Evolutionary conservation across 2,113 vertebrate genomes (phyloP), one percentile per base, ranked within the genome.

Genomic region (Pterophyllum scalare): DNA sequence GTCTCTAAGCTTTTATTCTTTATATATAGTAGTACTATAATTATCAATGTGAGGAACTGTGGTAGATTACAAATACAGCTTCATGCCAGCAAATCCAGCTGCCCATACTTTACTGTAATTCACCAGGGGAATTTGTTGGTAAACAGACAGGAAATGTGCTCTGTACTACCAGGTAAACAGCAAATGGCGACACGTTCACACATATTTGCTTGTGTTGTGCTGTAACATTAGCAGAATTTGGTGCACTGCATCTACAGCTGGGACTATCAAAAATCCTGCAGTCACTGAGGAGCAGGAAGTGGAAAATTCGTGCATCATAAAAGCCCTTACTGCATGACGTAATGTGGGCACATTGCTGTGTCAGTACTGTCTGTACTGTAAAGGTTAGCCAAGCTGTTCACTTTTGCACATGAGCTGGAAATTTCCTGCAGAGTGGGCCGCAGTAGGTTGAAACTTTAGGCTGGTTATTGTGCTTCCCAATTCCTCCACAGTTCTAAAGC

Each of bases 211-310:
- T 70, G 24, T 70, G 10, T 52, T 72, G 24, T 31, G 24, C 26
- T 70, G 65, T 52, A 70, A 70, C 43, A 72, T 72, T 72, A 72
- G 40, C 46, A 20, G 28, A 72, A 43, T 72, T 46, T 46, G 52
- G 65, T 72, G 65, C 10, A 31, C 17, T 52, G 43, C 1, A 7
- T 31, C 65, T 72, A 72, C 26, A 72, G 43, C 65, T 72, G 65
- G 43, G 24, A 72, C 43, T 72, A 72, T 72, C 65, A 72, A 13
- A 52, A 72, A 72, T 72, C 65, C 43, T 52, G 65, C 43, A 72
- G 43, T 72, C 65, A 72, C 43, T 72, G 65, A 72, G 65, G 43
- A 72, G 43, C 43, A 72, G 43, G 43, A 52, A 52, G 65, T 72
- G 65, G 65, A 52, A 52, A 52, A 52, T 52, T 52, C n/a, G 13